A percentile compares a stretch with the other conserved stretches of the same genome.
These are phyloP conservation scores for Lacanobia wlatinum DNA, from an alignment of 2,888 invertebrate species.

Conservation along the genomic window DNA sequence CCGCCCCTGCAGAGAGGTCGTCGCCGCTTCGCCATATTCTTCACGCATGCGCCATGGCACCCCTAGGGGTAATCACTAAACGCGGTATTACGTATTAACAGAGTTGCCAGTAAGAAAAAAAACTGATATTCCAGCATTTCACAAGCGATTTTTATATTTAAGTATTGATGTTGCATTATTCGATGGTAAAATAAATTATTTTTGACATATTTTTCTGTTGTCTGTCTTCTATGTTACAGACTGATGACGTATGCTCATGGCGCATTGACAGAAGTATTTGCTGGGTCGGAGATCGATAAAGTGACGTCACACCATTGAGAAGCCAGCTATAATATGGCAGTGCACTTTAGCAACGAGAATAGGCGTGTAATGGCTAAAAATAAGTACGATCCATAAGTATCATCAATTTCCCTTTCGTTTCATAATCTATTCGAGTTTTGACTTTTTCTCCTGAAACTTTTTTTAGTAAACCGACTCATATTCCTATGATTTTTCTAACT, in stretches of 20 bases:
- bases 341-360: slow-evolving; percentile 71
- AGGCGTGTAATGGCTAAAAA: slow-evolving; percentile 64
- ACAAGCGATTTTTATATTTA: not conserved
- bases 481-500: not conserved
- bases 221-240: slow-evolving; percentile 33
- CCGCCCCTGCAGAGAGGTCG: slow-evolving; percentile 84
- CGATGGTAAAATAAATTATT: not conserved
- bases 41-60: slow-evolving; percentile 86
- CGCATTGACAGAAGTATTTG: slow-evolving; percentile 73
- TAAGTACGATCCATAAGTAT: slow-evolving; percentile 40
- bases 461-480: not conserved
- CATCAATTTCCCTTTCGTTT: slow-evolving; percentile 46
- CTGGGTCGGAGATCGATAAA: slow-evolving; percentile 79
- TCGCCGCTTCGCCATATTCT: slow-evolving; percentile 84
- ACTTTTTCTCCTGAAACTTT: not conserved
- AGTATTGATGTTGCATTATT: not conserved
- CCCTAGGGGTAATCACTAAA: slow-evolving; percentile 84
- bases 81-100: slow-evolving; percentile 69
- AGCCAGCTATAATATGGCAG: slow-evolving; percentile 67
- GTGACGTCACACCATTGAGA: slow-evolving; percentile 88
- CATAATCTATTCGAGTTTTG: not conserved
- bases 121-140: not conserved
- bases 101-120: slow-evolving; percentile 71
- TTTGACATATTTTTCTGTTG: slow-evolving; percentile 10
- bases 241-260: slow-evolving; percentile 69